Evolutionary conservation across 2,797 vertebrate genomes (phyloP), one percentile per base, ranked within the genome.

Genomic region (Arrhamphus sclerolepis): DNA sequence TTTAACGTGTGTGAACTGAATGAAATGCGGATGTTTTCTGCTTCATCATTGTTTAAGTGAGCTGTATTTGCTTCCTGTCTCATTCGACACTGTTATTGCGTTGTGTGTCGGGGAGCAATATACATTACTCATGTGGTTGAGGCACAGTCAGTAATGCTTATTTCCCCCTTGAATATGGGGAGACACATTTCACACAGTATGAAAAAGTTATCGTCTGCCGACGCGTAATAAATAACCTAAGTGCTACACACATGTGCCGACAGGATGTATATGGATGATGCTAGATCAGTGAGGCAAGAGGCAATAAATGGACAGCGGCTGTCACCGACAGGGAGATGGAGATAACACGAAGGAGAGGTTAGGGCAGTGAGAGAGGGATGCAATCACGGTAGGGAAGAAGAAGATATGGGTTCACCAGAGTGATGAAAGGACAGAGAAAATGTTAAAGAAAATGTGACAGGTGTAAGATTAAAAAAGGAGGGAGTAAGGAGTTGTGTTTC

Each of bases 51-150:
- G 70, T 81, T 73, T 72, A 81, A 78, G 70, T 73, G 70, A 72
- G 63, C 38, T 47, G 46, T 75, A 69, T 81, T 64, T 63, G 72
- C 65, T 75, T 63, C 56, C 67, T 19, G 66, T 67, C 75, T 85
- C 73, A 62, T 77, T 54, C 28, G 20, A 62, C 64, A 57, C 54
- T 40, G 62, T 86, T 87, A 87, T 88, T 85, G 83, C 82, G 60
- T 65, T 62, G 86, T 58, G 84, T 77, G 72, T 83, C 74, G 46
- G 86, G 72, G 85, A 84, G 69, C 81, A 84, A 89, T 88, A 83
- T 71, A 71, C 75, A 80, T 83, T 52, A 75, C 70, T 85, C 78
- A 83, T 83, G 72, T 60, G 65, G 57, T 54, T 61, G 61, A 62
- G 66, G 59, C 61, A 21, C 67, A 77, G 75, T 80, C 82, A 72